These are phyloP conservation scores for Eutolmus rufibarbis DNA, from an alignment of 2,888 invertebrate genomes.

Conservation along the genomic window DNA sequence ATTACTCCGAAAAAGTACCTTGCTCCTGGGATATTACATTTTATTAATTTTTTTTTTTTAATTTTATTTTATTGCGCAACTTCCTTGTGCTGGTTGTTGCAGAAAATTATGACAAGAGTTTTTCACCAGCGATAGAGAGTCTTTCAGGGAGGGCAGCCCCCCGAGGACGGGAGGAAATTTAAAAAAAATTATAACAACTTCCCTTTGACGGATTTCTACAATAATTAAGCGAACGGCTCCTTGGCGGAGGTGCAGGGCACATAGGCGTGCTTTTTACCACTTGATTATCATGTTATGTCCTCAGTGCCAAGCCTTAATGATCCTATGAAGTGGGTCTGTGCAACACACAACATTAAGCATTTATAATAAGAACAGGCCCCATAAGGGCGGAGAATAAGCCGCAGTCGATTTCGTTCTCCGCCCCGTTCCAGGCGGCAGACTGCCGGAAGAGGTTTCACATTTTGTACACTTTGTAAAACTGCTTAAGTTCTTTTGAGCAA, in stretches of 20 bases:
- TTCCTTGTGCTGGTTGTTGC: background rate
- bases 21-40: background rate
- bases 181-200: background rate
- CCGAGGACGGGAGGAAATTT: background rate
- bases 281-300: slow-evolving; percentile 21
- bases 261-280: background rate
- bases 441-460: background rate
- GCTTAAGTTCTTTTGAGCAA: background rate
- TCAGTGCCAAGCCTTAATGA: background rate
- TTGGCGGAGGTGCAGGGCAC: background rate
- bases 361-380: background rate
- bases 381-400: background rate
- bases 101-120: background rate
- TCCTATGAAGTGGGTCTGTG: background rate
- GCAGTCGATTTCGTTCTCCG: background rate
- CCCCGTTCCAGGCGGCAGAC: background rate
- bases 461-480: background rate
- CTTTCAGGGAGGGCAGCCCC: background rate
- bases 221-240: background rate
- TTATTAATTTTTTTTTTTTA: background rate
- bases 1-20: background rate
- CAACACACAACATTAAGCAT: background rate
- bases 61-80: background rate
- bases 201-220: background rate
- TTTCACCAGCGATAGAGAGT: background rate